phyloP scores from a whole-genome alignment of 1,140 invertebrate species.

The Drosophila pseudoananassae region DNA sequence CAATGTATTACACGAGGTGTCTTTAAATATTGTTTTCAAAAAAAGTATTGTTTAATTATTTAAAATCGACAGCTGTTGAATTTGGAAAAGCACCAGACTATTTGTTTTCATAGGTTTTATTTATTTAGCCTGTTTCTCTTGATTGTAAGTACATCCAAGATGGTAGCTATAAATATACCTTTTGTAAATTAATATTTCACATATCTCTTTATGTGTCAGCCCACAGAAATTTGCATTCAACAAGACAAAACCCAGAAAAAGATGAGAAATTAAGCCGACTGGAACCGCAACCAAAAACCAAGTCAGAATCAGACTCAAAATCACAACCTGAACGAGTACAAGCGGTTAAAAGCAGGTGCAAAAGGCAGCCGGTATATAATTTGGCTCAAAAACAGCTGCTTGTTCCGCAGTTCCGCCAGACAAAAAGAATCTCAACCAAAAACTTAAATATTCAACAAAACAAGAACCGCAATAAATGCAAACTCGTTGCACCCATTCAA shows the following conservation, averaged over 20 bases:
- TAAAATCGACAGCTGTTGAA: not conserved
- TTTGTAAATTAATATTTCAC: constrained; percentile 8
- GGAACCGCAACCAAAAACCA: constrained; percentile 22
- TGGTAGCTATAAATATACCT: constrained; percentile 27
- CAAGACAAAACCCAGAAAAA: constrained; percentile 26
- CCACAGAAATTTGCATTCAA: constrained; percentile 43
- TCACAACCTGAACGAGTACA: not conserved
- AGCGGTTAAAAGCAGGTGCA: not conserved
- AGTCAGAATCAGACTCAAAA: not conserved
- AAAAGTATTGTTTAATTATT: constrained; percentile 23
- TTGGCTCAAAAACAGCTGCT: not conserved
- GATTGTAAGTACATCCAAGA: not conserved
- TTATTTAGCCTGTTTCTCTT: constrained; percentile 5
- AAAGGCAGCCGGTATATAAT: not conserved
- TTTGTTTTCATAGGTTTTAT: not conserved
- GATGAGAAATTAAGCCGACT: constrained; percentile 28
- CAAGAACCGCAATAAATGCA: constrained; percentile 26
- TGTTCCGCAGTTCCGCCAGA: constrained; percentile 21
- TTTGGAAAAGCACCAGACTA: constrained; percentile 1
- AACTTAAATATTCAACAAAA: constrained; percentile 1
- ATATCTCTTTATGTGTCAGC: not conserved
- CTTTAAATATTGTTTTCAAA: constrained; percentile 34
- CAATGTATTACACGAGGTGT: not conserved
- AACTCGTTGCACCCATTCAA: constrained; percentile 54
- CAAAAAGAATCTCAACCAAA: not conserved